Evolutionary conservation across 64 coral and sea anemone species (phyloP).

Genomic region (Dendronephthya gigantea): DNA sequence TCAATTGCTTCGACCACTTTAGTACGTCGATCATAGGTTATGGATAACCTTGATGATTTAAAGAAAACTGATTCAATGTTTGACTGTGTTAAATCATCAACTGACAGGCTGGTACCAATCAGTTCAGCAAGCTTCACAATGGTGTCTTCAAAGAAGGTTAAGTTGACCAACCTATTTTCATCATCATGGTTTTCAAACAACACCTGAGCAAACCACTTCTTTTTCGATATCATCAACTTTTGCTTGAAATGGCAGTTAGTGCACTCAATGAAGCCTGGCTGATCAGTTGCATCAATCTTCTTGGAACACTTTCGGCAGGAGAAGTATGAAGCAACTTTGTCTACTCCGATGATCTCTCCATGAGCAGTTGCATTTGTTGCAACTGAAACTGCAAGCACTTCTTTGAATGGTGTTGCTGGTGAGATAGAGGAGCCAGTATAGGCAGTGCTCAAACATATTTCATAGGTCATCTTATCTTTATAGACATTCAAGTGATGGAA

Average conservation of each 20-base stretch:
- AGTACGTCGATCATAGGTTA: background rate
- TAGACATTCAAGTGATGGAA: slow-evolving; percentile 39
- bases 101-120: background rate
- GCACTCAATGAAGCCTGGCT: background rate
- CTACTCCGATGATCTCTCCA: background rate
- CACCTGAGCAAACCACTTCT: background rate
- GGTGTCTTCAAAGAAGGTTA: background rate
- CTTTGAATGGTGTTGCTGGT: background rate
- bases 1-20: background rate
- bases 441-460: background rate
- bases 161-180: background rate
- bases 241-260: background rate
- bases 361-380: background rate
- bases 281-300: background rate
- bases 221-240: background rate
- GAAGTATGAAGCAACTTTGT: background rate
- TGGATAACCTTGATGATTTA: background rate
- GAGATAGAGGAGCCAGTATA: background rate
- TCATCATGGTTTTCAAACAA: background rate
- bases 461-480: slow-evolving; percentile 16
- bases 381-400: background rate
- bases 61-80: background rate
- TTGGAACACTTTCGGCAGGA: background rate
- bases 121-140: background rate
- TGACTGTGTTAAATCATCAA: background rate